phyloP scores from a whole-genome alignment of 2,888 invertebrate species.

The Limnephilus marmoratus region DNA sequence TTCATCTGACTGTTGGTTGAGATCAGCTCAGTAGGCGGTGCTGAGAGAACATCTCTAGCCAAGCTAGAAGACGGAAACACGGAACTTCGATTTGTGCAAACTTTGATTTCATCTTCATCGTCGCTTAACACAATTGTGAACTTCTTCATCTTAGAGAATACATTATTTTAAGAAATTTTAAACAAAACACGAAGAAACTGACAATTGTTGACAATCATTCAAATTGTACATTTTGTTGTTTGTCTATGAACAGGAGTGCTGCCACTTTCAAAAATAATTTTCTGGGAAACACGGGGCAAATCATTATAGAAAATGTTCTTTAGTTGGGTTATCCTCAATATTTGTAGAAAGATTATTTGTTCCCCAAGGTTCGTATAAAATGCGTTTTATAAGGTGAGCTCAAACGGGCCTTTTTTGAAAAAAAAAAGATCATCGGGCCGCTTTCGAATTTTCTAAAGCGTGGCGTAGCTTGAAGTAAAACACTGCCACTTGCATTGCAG shows the following conservation, averaged over 20 bases:
- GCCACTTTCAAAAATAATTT: neutral
- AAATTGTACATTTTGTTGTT: neutral
- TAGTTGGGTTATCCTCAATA: neutral
- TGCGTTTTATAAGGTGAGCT: no score
- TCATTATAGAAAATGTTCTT: neutral
- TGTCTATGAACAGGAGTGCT: neutral
- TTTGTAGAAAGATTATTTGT: no score
- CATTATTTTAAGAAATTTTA: neutral
- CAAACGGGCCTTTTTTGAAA: no score
- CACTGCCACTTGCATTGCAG: no score
- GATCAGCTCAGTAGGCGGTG: constrained; percentile 24
- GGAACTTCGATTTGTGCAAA: neutral
- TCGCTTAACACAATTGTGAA: constrained; percentile 53
- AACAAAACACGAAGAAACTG: neutral
- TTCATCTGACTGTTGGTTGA: constrained; percentile 12
- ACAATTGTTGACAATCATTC: constrained; percentile 25
- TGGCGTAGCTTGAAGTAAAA: no score
- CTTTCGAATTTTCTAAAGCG: no score
- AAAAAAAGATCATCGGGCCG: no score
- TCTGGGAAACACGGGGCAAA: neutral
- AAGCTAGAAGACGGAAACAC: neutral
- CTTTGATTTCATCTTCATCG: constrained; percentile 42
- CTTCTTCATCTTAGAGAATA: constrained; percentile 50
- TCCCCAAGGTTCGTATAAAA: no score
- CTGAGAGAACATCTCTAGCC: neutral